Conservation (phyloP, 1,140 invertebrate genomes). For the Polyergus mexicanus region DNA sequence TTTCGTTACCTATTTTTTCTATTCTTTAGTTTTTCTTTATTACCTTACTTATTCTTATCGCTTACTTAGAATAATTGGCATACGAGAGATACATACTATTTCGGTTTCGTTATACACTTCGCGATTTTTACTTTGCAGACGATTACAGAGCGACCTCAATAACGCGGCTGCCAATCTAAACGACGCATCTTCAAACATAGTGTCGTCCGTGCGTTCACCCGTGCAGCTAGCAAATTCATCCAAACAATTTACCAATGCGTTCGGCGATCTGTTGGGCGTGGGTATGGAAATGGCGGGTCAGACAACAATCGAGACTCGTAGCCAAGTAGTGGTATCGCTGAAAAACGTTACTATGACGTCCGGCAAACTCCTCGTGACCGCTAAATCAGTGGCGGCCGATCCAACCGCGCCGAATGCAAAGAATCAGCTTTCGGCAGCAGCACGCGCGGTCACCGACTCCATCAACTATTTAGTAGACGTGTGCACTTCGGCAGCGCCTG, state of each 20-base stretch:
- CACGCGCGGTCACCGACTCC: constrained; percentile 95
- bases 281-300: constrained; percentile 95
- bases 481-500: constrained; percentile 91
- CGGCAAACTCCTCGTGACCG: constrained; percentile 94
- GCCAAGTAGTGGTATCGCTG: constrained; percentile 94
- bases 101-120: neutral
- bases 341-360: constrained; percentile 96
- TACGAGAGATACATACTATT: constrained; percentile 17
- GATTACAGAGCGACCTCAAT: constrained; percentile 95
- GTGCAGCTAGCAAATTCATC: constrained; percentile 91
- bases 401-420: constrained; percentile 95
- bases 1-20: neutral
- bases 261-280: constrained; percentile 91
- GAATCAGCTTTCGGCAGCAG: constrained; percentile 95
- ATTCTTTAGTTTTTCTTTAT: neutral
- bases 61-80: constrained; percentile 9
- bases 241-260: constrained; percentile 92
- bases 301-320: constrained; percentile 89
- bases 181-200: constrained; percentile 93
- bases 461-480: constrained; percentile 95
- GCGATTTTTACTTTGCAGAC: constrained; percentile 84
- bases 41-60: constrained; percentile 8
- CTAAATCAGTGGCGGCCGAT: constrained; percentile 96
- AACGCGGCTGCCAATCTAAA: constrained; percentile 94
- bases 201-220: constrained; percentile 89